Percentiles rank a stretch among this genome's conserved stretches.
phyloP scores from a whole-genome alignment of 2,113 vertebrate genomes.

The Channa maculata region DNA sequence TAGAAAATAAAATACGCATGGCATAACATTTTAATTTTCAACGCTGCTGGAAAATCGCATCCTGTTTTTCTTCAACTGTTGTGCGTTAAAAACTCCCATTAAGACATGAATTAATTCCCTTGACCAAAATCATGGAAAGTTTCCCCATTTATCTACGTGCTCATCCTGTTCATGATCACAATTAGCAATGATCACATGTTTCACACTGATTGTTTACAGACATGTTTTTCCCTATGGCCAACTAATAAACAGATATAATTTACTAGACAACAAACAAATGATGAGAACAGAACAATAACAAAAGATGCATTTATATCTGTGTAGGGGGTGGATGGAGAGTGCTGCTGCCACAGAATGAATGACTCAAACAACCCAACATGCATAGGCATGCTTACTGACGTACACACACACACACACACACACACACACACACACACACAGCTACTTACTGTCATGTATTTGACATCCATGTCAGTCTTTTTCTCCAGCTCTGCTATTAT shows the following conservation, averaged over 20 bases:
- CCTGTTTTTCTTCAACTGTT: neutral
- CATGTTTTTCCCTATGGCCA: neutral
- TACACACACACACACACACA: neutral
- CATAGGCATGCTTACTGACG: neutral
- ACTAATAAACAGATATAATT: neutral
- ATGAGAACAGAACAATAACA: neutral
- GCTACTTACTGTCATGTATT: slow-evolving; percentile 97
- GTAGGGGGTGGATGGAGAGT: neutral
- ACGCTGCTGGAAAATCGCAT: neutral
- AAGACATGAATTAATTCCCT: slow-evolving; percentile 5
- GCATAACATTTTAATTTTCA: neutral
- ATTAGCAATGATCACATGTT: neutral
- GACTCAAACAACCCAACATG: slow-evolving; percentile 7
- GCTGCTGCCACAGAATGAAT: neutral
- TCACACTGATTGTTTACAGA: neutral
- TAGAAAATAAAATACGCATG: neutral
- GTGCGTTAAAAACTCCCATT: slow-evolving; percentile 3
- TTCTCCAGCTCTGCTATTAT: slow-evolving; percentile 94
- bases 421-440: slow-evolving; percentile 10
- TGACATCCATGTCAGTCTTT: slow-evolving; percentile 97
- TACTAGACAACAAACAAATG: neutral
- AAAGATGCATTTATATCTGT: neutral
- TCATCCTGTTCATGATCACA: neutral
- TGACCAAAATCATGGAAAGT: neutral
- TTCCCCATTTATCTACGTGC: neutral